These are phyloP conservation scores for Luscinia megarhynchos DNA, from an alignment of 2,797 vertebrate species.

Conservation along the genomic window DNA sequence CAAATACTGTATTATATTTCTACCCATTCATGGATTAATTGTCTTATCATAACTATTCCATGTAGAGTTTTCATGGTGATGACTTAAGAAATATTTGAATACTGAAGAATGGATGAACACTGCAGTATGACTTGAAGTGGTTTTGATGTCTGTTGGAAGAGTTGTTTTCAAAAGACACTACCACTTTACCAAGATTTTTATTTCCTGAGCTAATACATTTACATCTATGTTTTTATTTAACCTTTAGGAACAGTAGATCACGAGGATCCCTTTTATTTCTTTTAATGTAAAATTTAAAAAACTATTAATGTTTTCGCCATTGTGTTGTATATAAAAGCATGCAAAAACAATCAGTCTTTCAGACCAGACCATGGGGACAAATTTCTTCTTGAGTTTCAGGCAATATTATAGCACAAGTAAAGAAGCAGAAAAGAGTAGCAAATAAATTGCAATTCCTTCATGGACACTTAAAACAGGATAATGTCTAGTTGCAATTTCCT, in stretches of 20 bases:
- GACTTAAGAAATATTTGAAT: slow-evolving; percentile 38
- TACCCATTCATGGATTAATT: neutral
- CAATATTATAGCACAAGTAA: neutral
- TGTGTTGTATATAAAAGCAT: neutral
- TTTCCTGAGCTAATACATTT: slow-evolving; percentile 33
- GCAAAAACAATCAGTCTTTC: neutral
- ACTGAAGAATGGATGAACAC: neutral
- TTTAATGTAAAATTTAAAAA: neutral
- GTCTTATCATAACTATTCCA: neutral
- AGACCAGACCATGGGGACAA: neutral
- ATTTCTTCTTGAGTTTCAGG: neutral
- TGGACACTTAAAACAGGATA: neutral
- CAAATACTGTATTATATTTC: neutral
- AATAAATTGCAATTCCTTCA: neutral
- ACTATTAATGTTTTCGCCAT: neutral
- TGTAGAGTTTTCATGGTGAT: slow-evolving; percentile 23
- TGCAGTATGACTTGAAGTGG: neutral
- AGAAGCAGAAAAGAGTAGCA: neutral
- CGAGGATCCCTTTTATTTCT: neutral
- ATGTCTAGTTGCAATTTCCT: neutral
- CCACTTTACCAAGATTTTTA: neutral
- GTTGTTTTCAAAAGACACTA: neutral
- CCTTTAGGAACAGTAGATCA: slow-evolving; percentile 35
- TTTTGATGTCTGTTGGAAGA: slow-evolving; percentile 5
- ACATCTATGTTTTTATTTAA: neutral